Base-by-base conservation (phyloP, 2,113 vertebrate species). In the Glaucomys volans region DNA sequence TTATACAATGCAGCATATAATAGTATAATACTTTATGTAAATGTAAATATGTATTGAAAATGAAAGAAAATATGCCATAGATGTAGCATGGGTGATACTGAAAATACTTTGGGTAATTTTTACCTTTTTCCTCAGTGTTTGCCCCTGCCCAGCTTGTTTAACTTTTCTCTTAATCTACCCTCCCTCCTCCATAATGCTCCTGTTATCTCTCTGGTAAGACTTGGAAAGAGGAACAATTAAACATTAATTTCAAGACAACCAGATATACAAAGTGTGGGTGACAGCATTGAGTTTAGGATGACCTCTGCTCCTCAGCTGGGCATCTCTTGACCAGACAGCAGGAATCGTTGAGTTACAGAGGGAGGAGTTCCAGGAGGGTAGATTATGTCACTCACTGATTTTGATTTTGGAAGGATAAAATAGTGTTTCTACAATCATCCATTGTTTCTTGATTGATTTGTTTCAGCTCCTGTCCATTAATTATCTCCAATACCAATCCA, bases 1-100 rank as follows among this genome's bases (percentile, higher is more conserved):
- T 47, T 47, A 62, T 62, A 67, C 2, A 67, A 35, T 7, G 4
- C 28, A 67, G 35, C 11, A 67, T 17, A 32, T 0, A 75, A 4
- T 32, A 47, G 0, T 8, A 74, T 26, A 50, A 64, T 75, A 28
- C 28, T 30, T 82, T 4, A 47, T 72, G 5, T 50, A 50, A 74
- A n/a, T 67, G 20, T 5, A 57, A 1, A 57, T 17, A 57, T 8
- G 22, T 24, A 37, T 35, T 59, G 24, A 76, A 42, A 17, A 0
- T 54, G 17, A 83, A 71, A n/a, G 1, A 10, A 72, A 95, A 74
- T 35, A 8, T 81, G 16, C 11, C 30, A 18, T 30, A 14, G 76
- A 50, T 28, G 1, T 30, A 18, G 16, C 3, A 81, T 5, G 1
- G 1, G 5, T 4, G 28, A 86, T 40, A 2, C 1, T 30, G 1